Evolutionary conservation across 2,888 invertebrate genomes (phyloP), one percentile per base, ranked within the genome.

Genomic region (Dicycla oo): DNA sequence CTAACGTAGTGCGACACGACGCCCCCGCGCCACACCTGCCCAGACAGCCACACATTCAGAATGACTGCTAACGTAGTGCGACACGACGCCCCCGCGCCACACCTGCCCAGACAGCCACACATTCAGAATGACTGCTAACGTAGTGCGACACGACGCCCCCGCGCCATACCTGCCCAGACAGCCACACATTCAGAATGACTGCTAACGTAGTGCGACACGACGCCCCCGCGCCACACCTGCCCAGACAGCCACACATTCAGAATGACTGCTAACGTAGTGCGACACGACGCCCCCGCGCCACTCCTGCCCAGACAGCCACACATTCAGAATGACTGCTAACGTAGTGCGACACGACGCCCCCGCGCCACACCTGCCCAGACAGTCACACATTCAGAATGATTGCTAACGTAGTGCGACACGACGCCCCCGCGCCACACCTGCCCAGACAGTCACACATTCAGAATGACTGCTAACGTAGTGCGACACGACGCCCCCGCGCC

Each of bases 391-490:
- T n/a, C n/a, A n/a, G n/a, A n/a, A n/a, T n/a, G n/a, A n/a, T n/a
- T n/a, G n/a, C n/a, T n/a, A n/a, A 95, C 94, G 89, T 94, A 95
- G 87, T 92, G 91, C 90, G 96, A 91, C 95, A 97, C 95, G 90
- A 91, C 69, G 80, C 96, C 93, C 89, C 93, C 90, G 85, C 94
- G 93, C 96, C 96, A 91, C 88, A 96, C 95, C 96, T 95, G 83
- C n/a, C 20, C 18, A 62, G 3, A 63, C 34, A 34, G n/a, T 30
- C 43, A 34, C n/a, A n/a, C n/a, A n/a, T n/a, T n/a, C n/a, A n/a
- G n/a, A n/a, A n/a, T n/a, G n/a, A n/a, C n/a, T n/a, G n/a, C n/a
- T n/a, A n/a, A 95, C 94, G 89, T 94, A 95, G 87, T 92, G 91
- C 90, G 96, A 91, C 95, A 97, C 95, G 90, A 91, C 69, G 80